Base-by-base conservation (phyloP, 2,113 vertebrate genomes). In the Prietella phreatophila region DNA sequence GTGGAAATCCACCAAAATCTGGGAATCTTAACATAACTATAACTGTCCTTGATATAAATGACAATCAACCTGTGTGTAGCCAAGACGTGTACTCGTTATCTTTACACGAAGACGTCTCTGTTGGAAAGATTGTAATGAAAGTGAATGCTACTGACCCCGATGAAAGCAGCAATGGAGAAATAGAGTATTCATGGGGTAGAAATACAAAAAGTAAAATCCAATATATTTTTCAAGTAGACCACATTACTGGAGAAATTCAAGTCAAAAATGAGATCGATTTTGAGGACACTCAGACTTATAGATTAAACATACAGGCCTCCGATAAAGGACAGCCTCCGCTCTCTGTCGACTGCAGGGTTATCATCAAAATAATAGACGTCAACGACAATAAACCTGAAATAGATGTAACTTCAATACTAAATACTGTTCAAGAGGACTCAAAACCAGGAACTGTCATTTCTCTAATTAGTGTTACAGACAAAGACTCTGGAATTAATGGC, bases 401-500 rank as follows among this genome's bases (percentile, higher is more conserved):
- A 33, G 90, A 92, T 0, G 67, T 92, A 0, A 92, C 87, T 2
- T 92, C 91, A 17, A 78, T 91, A 0, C 86, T 92, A 9, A 84
- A 76, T 2, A 5, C 56, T 33, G 67, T 87, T 3, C 87, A 93
- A 27, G 95, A 95, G 89, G 91, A 95, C 69, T 92, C 93, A 53
- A 91, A 85, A 84, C 91, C 92, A 0, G 95, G 94, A 82, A 94
- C 94, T 1, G 89, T 95, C 5, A 93, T 95, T n/a, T 94, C 93
- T 0, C 86, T 96, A 1, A 93, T 96, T 11, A 95, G 93, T 15
- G 89, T 95, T 4, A 93, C 92, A 13, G 95, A 96, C 76, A 91
- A 85, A 56, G 95, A 96, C 83, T 94, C 94, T 76, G 94, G 92
- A 61, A 83, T 92, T 27, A 96, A 96, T 85, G 93, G 94, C 0